phyloP scores from a whole-genome alignment of 2,888 invertebrate genomes.

The Drosophila conformis region DNA sequence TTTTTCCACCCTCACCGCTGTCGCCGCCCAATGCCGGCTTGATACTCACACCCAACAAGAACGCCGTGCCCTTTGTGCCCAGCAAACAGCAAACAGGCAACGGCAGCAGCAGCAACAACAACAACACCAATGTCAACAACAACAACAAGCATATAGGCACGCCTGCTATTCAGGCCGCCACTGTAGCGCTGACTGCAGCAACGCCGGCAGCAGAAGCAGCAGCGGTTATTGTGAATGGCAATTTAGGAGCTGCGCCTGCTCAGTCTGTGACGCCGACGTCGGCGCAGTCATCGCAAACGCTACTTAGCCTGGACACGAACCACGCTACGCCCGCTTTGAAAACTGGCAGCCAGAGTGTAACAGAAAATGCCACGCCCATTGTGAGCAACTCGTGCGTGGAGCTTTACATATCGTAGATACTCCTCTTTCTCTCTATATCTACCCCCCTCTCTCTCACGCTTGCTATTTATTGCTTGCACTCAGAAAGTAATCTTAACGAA shows the following conservation, averaged over 20 bases:
- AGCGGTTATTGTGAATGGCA: slow-evolving; percentile 19
- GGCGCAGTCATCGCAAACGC: slow-evolving; percentile 33
- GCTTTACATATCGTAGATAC: slow-evolving; percentile 74
- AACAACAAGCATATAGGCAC: slow-evolving; percentile 27
- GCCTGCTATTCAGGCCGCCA: slow-evolving; percentile 20
- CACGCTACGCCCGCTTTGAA: slow-evolving; percentile 58
- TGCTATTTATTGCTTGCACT: slow-evolving; percentile 16
- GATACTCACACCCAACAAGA: slow-evolving; percentile 77
- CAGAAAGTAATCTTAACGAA: slow-evolving; percentile 29
- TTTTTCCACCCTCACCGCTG: slow-evolving; percentile 77
- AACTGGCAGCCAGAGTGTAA: slow-evolving; percentile 42
- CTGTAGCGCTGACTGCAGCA: slow-evolving; percentile 15
- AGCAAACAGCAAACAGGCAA: slow-evolving; percentile 44
- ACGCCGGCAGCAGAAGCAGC: neutral
- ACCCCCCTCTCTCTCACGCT: slow-evolving; percentile 13
- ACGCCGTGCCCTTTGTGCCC: slow-evolving; percentile 72
- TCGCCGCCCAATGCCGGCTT: slow-evolving; percentile 77
- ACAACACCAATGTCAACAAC: slow-evolving; percentile 18
- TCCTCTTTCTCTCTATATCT: neutral
- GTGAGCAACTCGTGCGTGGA: slow-evolving; percentile 81
- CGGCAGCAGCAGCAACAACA: slow-evolving; percentile 30
- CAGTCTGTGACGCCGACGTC: slow-evolving; percentile 30
- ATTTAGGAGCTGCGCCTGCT: slow-evolving; percentile 34
- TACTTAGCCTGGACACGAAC: slow-evolving; percentile 69
- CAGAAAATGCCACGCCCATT: slow-evolving; percentile 55